These are phyloP conservation scores for Chaunax sp. DNA, from an alignment of 2,797 vertebrate genomes.

Conservation along the genomic window DNA sequence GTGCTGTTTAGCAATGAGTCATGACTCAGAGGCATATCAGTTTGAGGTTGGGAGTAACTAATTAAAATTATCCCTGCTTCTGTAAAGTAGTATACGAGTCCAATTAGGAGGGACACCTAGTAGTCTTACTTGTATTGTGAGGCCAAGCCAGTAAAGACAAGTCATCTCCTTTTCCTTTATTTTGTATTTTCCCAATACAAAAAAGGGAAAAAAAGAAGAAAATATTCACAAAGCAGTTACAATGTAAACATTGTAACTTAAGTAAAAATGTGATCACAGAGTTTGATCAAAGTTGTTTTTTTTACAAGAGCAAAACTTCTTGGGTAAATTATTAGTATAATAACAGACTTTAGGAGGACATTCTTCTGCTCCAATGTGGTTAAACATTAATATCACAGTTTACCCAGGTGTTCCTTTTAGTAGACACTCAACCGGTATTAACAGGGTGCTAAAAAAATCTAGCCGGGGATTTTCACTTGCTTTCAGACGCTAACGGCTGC, in stretches of 20 bases:
- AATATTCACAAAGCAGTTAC: background rate
- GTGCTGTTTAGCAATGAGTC: conserved; percentile 36
- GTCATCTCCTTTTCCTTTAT: conserved; percentile 5
- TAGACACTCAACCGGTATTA: background rate
- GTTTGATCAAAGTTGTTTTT: background rate
- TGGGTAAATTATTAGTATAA: conserved; percentile 13
- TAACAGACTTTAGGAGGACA: background rate
- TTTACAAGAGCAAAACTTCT: background rate
- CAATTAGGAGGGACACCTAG: background rate
- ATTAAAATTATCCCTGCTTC: conserved; percentile 1
- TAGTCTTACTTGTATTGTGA: background rate
- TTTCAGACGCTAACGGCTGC: conserved; percentile 9
- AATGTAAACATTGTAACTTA: no score
- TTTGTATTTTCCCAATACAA: background rate
- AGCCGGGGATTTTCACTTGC: background rate
- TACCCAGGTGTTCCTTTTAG: background rate
- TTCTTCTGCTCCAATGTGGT: background rate
- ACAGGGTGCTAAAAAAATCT: background rate
- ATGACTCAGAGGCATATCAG: conserved; percentile 30
- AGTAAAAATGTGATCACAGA: no score
- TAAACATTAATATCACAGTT: conserved; percentile 35
- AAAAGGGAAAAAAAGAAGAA: background rate
- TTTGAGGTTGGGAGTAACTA: conserved; percentile 12
- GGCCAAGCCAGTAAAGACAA: background rate
- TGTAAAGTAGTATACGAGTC: background rate